Evolutionary conservation across 2,888 invertebrate genomes (phyloP).

Genomic region (Eristalis intricaria): DNA sequence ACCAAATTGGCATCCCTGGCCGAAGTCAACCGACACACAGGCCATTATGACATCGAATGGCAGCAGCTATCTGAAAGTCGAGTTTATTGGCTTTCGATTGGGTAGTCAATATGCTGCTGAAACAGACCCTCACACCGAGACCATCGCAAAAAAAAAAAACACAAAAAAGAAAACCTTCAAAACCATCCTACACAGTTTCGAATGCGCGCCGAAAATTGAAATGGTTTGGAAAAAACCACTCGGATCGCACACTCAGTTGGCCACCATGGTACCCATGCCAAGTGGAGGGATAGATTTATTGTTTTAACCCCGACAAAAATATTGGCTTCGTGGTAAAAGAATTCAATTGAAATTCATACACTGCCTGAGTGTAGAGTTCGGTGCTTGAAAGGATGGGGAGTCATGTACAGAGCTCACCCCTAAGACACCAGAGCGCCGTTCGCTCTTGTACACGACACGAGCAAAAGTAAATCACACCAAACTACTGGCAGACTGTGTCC

Average conservation of each 20-base stretch:
- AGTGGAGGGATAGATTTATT: slow-evolving; percentile 51
- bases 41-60: slow-evolving; percentile 33
- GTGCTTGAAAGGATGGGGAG: neutral
- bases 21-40: neutral
- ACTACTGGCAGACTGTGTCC: neutral
- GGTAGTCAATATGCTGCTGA: slow-evolving; percentile 48
- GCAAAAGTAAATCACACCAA: slow-evolving; percentile 52
- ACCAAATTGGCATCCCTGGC: neutral
- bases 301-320: slow-evolving; percentile 65
- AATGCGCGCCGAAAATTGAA: slow-evolving; percentile 51
- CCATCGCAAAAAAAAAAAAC: neutral
- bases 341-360: slow-evolving; percentile 71
- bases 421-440: neutral
- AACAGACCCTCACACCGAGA: neutral
- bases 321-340: slow-evolving; percentile 58
- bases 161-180: slow-evolving; percentile 9
- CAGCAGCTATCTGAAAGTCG: slow-evolving; percentile 47
- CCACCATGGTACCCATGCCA: slow-evolving; percentile 21
- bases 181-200: slow-evolving; percentile 27
- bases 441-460: slow-evolving; percentile 22
- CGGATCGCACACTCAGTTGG: slow-evolving; percentile 25
- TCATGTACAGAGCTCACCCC: slow-evolving; percentile 19
- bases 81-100: slow-evolving; percentile 67
- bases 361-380: neutral
- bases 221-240: slow-evolving; percentile 45